Evolutionary conservation across 2,113 vertebrate species (phyloP), one percentile per base, ranked within the genome.

Genomic region (Bos indicus): DNA sequence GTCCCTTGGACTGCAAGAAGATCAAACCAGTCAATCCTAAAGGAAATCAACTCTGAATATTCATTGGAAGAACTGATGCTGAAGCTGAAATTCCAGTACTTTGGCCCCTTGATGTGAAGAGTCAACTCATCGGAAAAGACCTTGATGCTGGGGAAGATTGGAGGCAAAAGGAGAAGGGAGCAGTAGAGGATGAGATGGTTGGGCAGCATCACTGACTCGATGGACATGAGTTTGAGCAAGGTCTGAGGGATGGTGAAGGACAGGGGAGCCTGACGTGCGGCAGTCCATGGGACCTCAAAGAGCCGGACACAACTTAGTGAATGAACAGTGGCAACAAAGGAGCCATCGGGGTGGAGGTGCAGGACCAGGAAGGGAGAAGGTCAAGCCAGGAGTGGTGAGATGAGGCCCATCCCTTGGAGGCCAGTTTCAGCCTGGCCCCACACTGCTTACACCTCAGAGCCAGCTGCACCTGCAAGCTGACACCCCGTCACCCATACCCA

Each of bases 281-380:
- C 71, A 77, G 40, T 77, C 40, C 71, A 14, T 13, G 71, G 36
- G 23, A 26, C 7, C 6, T 0, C 36, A 77, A 77, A 77, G 40
- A 77, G 71, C 1, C 3, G 0, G 36, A 40, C 71, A 26, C 0
- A 0, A 25, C 3, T 77, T 26, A 25, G 71, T 0, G 3, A 77
- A 21, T 26, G 12, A 77, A 77, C 23, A 7, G 1, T 43, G 40
- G 26, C 71, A 77, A 77, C 40, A 43, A 33, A 12, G 2, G 28
- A 12, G 46, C 12, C 7, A 9, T 7, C 60, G 16, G 8, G n/a
- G 11, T 40, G 8, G 6, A 48, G 26, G 12, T 48, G 2, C 25
- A 88, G 33, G 43, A 60, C 12, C 5, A 13, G 36, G 3, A 30
- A 71, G n/a, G 51, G 26, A 56, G 6, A 54, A 56, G 54, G 25